phyloP scores from a whole-genome alignment of 1,140 invertebrate species.

The Drosophila pandora region DNA sequence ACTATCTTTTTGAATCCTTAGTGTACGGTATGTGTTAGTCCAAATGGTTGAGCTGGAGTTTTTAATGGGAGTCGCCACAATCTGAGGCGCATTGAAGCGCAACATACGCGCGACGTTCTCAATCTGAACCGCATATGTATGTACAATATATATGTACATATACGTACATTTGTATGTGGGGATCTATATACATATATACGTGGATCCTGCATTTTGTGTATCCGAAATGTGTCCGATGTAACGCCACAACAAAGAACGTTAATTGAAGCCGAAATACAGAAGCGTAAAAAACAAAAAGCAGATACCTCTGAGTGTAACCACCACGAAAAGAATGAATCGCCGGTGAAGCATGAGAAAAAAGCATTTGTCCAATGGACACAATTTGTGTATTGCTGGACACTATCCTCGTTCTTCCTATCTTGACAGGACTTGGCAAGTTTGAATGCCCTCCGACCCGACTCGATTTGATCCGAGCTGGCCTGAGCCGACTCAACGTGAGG shows the following conservation, averaged over 20 bases:
- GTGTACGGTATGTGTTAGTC: background rate
- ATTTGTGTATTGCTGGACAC: slow-evolving; percentile 25
- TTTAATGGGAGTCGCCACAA: slow-evolving; percentile 30
- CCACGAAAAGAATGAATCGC: slow-evolving; percentile 19
- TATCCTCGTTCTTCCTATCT: slow-evolving; percentile 37
- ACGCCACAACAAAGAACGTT: slow-evolving; percentile 83
- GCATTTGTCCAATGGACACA: slow-evolving; percentile 64
- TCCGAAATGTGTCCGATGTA: slow-evolving; percentile 80
- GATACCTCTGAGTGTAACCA: background rate
- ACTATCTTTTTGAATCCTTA: background rate
- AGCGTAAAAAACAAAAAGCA: slow-evolving; percentile 36
- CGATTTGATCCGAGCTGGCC: slow-evolving; percentile 12
- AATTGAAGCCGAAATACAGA: slow-evolving; percentile 80
- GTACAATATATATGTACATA: background rate
- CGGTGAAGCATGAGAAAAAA: slow-evolving; percentile 51
- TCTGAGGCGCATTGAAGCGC: slow-evolving; percentile 68
- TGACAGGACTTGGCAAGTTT: slow-evolving; percentile 42
- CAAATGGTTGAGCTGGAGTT: background rate
- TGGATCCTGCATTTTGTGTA: slow-evolving; percentile 36
- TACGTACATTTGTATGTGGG: background rate
- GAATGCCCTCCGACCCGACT: slow-evolving; percentile 39
- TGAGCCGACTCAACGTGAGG: slow-evolving; percentile 11
- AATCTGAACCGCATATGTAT: slow-evolving; percentile 62
- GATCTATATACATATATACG: background rate
- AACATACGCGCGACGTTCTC: slow-evolving; percentile 63